A percentile compares a stretch with the other conserved stretches of the same genome.
Conservation (phyloP, 2,113 vertebrate species). For the Podarcis cretensis region DNA sequence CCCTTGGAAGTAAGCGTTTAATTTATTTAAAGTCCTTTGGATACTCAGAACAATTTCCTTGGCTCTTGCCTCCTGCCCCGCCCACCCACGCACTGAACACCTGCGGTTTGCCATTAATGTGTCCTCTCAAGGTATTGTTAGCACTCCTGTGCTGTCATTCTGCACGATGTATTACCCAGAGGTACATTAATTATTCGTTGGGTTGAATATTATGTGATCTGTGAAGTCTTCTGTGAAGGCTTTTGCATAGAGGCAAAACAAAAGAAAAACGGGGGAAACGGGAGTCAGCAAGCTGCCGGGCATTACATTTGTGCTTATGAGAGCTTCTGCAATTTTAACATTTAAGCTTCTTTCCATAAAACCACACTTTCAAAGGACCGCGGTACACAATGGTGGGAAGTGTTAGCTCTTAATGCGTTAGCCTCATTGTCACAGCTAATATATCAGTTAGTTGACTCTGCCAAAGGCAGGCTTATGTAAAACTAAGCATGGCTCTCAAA, state of each 20-base stretch:
- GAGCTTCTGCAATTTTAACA: slow-evolving; percentile 50
- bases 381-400: not conserved
- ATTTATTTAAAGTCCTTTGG: slow-evolving; percentile 40
- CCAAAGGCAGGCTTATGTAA: not conserved
- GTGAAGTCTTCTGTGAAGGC: slow-evolving; percentile 38
- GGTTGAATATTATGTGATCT: slow-evolving; percentile 49
- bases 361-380: slow-evolving; percentile 44
- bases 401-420: not conserved
- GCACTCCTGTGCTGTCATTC: slow-evolving; percentile 31
- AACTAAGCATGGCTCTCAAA: not conserved
- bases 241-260: slow-evolving; percentile 54
- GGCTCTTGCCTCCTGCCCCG: slow-evolving; percentile 2
- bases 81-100: slow-evolving; percentile 18
- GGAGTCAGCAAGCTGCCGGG: slow-evolving; percentile 46
- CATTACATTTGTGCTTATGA: slow-evolving; percentile 61
- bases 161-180: slow-evolving; percentile 48
- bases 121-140: slow-evolving; percentile 38
- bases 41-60: slow-evolving; percentile 38
- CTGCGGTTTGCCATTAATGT: slow-evolving; percentile 37
- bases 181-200: slow-evolving; percentile 63
- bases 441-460: not conserved
- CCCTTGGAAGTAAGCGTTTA: slow-evolving; percentile 51
- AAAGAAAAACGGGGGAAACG: slow-evolving; percentile 37
- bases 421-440: not conserved
- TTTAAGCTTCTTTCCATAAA: slow-evolving; percentile 59